A percentile compares a stretch with the other conserved stretches of the same genome.
phyloP scores from a whole-genome alignment of 2,888 invertebrate genomes.

The Oconnorella tubifera region DNA sequence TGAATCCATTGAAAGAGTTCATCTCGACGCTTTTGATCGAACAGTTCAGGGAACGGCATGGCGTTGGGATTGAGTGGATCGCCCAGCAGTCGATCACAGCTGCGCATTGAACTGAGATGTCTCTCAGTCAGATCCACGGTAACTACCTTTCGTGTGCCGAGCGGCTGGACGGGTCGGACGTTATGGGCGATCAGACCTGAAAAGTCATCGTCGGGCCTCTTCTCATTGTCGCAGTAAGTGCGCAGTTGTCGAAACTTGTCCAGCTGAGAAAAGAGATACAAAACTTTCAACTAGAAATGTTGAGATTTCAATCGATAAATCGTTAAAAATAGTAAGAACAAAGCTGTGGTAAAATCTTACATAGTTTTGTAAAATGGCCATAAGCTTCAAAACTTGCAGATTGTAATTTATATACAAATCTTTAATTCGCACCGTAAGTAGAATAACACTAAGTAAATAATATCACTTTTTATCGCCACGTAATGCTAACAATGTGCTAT shows the following conservation, averaged over 20 bases:
- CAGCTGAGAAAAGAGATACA: constrained; percentile 16
- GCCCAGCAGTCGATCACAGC: constrained; percentile 19
- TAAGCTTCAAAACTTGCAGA: too few species aligned
- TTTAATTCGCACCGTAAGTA: too few species aligned
- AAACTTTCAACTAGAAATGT: neutral
- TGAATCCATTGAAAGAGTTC: constrained; percentile 26
- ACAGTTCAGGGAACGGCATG: constrained; percentile 25
- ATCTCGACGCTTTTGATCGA: constrained; percentile 24
- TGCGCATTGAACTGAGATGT: constrained; percentile 13
- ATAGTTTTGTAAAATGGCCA: too few species aligned
- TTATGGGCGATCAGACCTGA: constrained; percentile 16
- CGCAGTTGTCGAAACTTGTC: constrained; percentile 16
- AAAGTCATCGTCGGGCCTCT: constrained; percentile 22
- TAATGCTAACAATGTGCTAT: too few species aligned
- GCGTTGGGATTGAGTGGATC: constrained; percentile 17
- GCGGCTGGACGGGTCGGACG: constrained; percentile 21
- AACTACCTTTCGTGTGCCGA: constrained; percentile 24
- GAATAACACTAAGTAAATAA: too few species aligned
- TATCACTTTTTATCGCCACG: too few species aligned
- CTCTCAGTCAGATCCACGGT: constrained; percentile 13
- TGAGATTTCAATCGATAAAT: too few species aligned
- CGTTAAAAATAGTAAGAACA: too few species aligned
- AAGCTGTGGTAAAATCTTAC: too few species aligned
- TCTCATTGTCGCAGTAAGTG: constrained; percentile 23
- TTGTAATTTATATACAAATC: too few species aligned